Evolutionary conservation across 2,113 vertebrate genomes (phyloP).

Genomic region (Fregetta grallaria): DNA sequence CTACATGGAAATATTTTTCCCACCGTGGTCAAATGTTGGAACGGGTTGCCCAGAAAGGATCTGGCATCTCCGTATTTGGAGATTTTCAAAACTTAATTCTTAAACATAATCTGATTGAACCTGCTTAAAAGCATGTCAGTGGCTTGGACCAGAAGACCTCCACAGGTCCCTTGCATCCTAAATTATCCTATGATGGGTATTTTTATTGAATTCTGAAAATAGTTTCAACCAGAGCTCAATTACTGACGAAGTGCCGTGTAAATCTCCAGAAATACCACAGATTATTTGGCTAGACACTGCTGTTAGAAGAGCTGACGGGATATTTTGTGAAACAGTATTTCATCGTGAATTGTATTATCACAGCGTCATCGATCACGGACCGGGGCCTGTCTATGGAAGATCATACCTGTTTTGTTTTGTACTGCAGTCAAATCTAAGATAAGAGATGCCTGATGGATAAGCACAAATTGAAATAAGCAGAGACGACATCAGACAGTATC

Average conservation of each 20-base stretch:
- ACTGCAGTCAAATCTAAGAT: not conserved
- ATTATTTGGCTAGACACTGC: slow-evolving; percentile 5
- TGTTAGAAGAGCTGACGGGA: not conserved
- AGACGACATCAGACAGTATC: not conserved
- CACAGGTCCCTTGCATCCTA: not conserved
- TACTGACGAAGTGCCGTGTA: not conserved
- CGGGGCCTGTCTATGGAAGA: not conserved
- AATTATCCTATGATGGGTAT: not conserved
- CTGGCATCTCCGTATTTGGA: not conserved
- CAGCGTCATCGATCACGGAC: not conserved
- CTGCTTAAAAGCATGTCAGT: not conserved
- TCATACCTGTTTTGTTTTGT: slow-evolving; percentile 6
- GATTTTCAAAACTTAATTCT: not conserved
- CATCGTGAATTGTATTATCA: not conserved
- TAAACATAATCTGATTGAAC: not conserved
- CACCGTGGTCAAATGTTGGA: fast-evolving
- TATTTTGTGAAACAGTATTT: not conserved
- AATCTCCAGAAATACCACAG: not conserved
- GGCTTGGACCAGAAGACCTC: not conserved
- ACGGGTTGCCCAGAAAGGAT: not conserved
- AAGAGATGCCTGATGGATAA: not conserved
- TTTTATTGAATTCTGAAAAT: not conserved
- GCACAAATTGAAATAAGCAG: slow-evolving; percentile 8
- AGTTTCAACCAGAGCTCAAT: not conserved
- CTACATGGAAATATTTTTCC: not conserved